Percentiles rank a stretch among this genome's conserved stretches.
Conservation (phyloP, 2,888 invertebrate genomes). For the Tupiocoris notatus region DNA sequence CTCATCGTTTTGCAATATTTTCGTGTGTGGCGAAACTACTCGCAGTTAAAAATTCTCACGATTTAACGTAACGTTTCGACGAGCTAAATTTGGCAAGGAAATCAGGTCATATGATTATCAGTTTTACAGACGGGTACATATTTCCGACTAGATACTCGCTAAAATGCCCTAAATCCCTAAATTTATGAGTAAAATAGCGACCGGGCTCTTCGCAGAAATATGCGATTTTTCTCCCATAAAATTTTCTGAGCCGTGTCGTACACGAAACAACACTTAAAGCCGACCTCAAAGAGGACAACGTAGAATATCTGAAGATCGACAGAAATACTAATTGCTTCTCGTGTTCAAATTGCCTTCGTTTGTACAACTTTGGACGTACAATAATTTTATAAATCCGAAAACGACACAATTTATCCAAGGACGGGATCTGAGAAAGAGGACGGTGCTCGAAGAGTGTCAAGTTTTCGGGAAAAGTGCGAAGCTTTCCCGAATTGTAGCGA, state of each 20-base stretch:
- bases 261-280: background rate
- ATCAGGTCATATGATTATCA: slow-evolving; percentile 14
- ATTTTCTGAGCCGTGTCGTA: background rate
- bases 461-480: background rate
- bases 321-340: no score
- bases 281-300: no score
- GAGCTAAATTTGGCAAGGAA: slow-evolving; percentile 16
- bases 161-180: background rate
- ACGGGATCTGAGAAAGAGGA: slow-evolving; percentile 35
- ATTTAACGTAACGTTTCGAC: background rate
- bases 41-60: background rate
- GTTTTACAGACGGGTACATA: no score
- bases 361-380: background rate
- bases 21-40: background rate
- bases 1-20: background rate
- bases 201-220: background rate
- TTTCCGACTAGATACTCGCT: background rate
- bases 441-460: slow-evolving; percentile 19
- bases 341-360: no score
- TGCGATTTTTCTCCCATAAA: no score
- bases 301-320: no score
- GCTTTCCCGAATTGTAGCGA: background rate
- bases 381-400: background rate
- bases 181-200: background rate
- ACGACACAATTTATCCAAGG: slow-evolving; percentile 13